Base-by-base conservation (phyloP, 2,888 invertebrate species). In the Leptinotarsa tumamoca region DNA sequence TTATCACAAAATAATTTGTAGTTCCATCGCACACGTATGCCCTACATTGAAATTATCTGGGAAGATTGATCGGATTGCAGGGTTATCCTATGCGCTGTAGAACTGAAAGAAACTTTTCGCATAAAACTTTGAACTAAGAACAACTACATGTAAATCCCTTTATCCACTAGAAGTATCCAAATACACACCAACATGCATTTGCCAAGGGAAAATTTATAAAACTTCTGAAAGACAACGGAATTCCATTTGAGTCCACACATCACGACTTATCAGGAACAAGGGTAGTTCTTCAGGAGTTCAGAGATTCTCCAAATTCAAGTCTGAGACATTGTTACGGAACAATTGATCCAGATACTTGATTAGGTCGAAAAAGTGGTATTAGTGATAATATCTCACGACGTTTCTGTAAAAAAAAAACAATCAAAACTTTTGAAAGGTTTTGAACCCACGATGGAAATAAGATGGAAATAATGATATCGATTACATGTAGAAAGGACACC, bases 131-230 rank as follows among this genome's bases (percentile, higher is more conserved):
- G 18, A 54, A 54, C 18, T 18, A 18, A 18, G 18, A 54, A 54
- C 5, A 54, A 54, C 18, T 54, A 54, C 54, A 54, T 54, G n/a
- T n/a, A 54, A 54, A 54, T 54, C 54, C 54, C 54, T 54, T 54
- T 13, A 54, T 54, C 18, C 54, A 54, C 54, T 54, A 5, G 18
- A 18, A 13, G 54, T 54, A 54, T 54, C 54, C 7, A 54, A 54
- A 54, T 54, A 54, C 18, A 54, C 54, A 54, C 54, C 43, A 13
- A 43, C 10, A 43, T 10, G 13, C 13, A n/a, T 54, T 18, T n/a
- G 14, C 54, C 18, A 1, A 54, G 54, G 54, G n/a, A 3, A 18
- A 54, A 7, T 54, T 54, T 18, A 54, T 54, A 54, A 54, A 54
- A 54, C 54, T 54, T 18, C 18, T 54, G 18, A 3, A 54, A 18